These are phyloP conservation scores for Leucopternis melanops DNA, from an alignment of 2,113 vertebrate species.

Conservation along the genomic window DNA sequence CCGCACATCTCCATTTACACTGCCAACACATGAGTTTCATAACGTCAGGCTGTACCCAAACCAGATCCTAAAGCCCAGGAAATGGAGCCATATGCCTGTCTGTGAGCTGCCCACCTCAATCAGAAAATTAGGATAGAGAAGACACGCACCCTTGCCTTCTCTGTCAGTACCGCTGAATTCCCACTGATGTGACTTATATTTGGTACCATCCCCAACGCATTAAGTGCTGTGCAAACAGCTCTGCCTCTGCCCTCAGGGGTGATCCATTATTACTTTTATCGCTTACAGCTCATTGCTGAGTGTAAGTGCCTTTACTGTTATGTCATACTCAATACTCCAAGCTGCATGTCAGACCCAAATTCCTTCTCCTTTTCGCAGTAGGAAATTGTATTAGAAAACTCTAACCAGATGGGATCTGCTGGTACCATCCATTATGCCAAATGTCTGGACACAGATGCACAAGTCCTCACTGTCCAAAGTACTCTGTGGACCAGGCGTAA, in stretches of 20 bases:
- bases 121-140: fast-evolving
- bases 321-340: not conserved
- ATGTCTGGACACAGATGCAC: not conserved
- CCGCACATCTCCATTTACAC: conserved; percentile 93
- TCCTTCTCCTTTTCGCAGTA: not conserved
- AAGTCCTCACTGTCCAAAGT: not conserved
- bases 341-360: fast-evolving
- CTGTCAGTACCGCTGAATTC: fast-evolving
- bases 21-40: conserved; percentile 27
- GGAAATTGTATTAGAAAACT: not conserved
- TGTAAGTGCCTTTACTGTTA: not conserved
- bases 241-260: not conserved
- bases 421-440: not conserved
- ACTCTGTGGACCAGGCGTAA: not conserved
- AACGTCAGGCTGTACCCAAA: not conserved
- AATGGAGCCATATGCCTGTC: fast-evolving
- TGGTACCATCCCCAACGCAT: fast-evolving
- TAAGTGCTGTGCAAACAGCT: not conserved
- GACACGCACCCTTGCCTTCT: not conserved
- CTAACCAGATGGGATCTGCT: not conserved
- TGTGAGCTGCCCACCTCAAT: fast-evolving
- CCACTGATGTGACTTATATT: fast-evolving
- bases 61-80: fast-evolving
- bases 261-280: not conserved
- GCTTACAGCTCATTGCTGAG: fast-evolving